phyloP scores from a whole-genome alignment of 2,888 invertebrate species.

The Steinernema scapterisci region DNA sequence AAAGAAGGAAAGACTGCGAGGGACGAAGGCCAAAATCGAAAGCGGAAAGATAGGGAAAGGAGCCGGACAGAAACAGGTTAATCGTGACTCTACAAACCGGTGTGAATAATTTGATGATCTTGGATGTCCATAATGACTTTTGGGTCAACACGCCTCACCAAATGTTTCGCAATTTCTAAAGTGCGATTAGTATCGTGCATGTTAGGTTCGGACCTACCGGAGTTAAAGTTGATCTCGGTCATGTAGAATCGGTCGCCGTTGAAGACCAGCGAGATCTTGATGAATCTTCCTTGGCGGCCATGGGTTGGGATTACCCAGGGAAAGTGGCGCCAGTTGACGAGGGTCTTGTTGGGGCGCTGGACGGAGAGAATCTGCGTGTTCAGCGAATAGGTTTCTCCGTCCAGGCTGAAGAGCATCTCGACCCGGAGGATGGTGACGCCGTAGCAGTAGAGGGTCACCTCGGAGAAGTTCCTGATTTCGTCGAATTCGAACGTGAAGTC shows the following conservation, averaged over 20 bases:
- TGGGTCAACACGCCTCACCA: neutral
- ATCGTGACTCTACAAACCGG: constrained; percentile 7
- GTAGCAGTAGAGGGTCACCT: constrained; percentile 81
- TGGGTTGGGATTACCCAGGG: constrained; percentile 21
- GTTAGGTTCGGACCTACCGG: constrained; percentile 73
- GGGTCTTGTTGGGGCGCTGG: constrained; percentile 36
- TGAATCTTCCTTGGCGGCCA: constrained; percentile 37
- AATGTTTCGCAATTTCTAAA: constrained; percentile 20
- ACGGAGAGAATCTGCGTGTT: constrained; percentile 51
- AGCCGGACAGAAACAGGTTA: neutral
- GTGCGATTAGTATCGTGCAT: neutral
- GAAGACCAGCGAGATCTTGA: constrained; percentile 71
- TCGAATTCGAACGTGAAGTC: constrained; percentile 86
- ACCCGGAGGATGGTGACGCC: constrained; percentile 71
- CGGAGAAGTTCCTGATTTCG: constrained; percentile 82
- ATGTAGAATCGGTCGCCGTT: constrained; percentile 85
- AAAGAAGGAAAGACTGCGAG: neutral
- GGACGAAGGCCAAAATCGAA: neutral
- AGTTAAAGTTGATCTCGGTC: constrained; percentile 85
- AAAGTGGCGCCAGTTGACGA: constrained; percentile 24
- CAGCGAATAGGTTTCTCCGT: constrained; percentile 47
- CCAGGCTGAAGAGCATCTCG: constrained; percentile 45
- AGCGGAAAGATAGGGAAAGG: constrained; percentile 1
- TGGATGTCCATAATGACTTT: neutral
- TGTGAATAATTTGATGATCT: neutral